Evolutionary conservation across 1,140 invertebrate genomes (phyloP).

Genomic region (Drosophila pachea): DNA sequence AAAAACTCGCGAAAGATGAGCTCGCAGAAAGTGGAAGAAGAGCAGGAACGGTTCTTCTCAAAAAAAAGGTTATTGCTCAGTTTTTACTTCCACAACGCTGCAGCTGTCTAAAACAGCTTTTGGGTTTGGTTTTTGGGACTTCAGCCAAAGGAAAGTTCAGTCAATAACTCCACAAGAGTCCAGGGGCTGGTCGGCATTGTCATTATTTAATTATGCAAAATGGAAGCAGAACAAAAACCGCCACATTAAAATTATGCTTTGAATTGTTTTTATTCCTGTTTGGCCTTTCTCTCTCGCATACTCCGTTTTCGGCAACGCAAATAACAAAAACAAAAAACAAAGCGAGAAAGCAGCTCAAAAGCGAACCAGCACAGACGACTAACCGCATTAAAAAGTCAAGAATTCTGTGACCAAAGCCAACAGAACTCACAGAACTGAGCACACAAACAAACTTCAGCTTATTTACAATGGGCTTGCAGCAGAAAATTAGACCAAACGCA

Average conservation of each 20-base stretch:
- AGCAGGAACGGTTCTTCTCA: slow-evolving; percentile 1
- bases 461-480: not conserved
- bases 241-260: slow-evolving; percentile 66
- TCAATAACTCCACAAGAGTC: slow-evolving; percentile 42
- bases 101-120: slow-evolving; percentile 61
- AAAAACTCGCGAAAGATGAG: slow-evolving; percentile 19
- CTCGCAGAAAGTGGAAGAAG: too few species aligned
- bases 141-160: slow-evolving; percentile 17
- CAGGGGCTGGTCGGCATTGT: slow-evolving; percentile 35
- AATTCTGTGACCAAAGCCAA: slow-evolving; percentile 32
- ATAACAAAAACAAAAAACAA: slow-evolving; percentile 21
- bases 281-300: not conserved
- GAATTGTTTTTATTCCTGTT: slow-evolving; percentile 38
- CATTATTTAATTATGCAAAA: slow-evolving; percentile 73
- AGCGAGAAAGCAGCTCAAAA: not conserved
- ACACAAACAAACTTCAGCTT: slow-evolving; percentile 10
- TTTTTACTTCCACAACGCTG: slow-evolving; percentile 43
- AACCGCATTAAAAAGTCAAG: slow-evolving; percentile 68
- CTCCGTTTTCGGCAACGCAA: slow-evolving; percentile 1
- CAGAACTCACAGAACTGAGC: slow-evolving; percentile 17
- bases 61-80: slow-evolving; percentile 46
- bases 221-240: slow-evolving; percentile 41
- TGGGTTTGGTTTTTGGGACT: slow-evolving; percentile 41
- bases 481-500: not conserved
- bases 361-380: slow-evolving; percentile 18